Evolutionary conservation across 2,113 vertebrate species (phyloP).

Genomic region (Aegotheles bennettii): DNA sequence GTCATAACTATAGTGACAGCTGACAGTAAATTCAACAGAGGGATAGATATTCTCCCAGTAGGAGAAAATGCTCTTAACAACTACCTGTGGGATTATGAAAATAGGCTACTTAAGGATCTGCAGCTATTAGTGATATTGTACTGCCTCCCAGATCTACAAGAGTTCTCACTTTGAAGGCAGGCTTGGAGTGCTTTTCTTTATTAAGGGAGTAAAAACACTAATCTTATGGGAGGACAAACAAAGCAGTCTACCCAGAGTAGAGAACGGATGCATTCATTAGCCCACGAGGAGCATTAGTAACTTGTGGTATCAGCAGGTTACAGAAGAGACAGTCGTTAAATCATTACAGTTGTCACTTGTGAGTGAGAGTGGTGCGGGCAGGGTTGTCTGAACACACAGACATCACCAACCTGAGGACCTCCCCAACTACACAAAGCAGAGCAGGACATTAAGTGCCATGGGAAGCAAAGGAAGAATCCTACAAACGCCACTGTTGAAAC

Average conservation of each 20-base stretch:
- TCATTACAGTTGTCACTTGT: neutral
- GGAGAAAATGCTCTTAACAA: conserved; percentile 47
- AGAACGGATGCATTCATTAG: neutral
- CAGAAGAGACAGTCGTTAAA: neutral
- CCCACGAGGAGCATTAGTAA: neutral
- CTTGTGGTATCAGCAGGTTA: neutral
- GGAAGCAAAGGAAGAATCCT: neutral
- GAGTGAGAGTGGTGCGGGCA: neutral
- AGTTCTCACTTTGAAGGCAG: neutral
- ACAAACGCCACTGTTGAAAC: neutral
- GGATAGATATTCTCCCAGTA: conserved; percentile 21
- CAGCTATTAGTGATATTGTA: conserved; percentile 45
- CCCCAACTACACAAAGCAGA: neutral
- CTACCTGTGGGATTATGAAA: conserved; percentile 61
- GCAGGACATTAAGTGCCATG: neutral
- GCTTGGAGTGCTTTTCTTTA: conserved; percentile 1
- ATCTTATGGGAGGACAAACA: neutral
- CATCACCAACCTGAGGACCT: neutral
- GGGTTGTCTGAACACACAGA: neutral
- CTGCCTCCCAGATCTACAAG: neutral
- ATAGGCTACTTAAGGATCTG: conserved; percentile 41
- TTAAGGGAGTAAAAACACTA: neutral
- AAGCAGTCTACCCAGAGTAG: neutral
- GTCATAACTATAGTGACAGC: conserved; percentile 50
- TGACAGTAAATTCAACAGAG: conserved; percentile 50